Percentiles rank a stretch among this genome's conserved stretches.
Conservation (phyloP, 2,888 invertebrate genomes). For the Microplitis deprimator region DNA sequence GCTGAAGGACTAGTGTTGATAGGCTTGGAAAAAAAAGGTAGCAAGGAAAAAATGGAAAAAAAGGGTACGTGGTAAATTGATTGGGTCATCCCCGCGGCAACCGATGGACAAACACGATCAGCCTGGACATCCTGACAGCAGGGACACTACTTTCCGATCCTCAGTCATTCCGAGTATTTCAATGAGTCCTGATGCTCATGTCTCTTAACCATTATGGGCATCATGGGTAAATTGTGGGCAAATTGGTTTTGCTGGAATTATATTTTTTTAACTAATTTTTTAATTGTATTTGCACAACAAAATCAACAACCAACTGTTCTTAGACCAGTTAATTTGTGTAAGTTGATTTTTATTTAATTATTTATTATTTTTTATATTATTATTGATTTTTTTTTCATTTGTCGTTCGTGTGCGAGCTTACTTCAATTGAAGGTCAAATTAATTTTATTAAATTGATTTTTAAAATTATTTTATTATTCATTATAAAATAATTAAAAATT, state of each 20-base stretch:
- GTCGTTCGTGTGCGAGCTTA: not conserved
- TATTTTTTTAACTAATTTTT: not conserved
- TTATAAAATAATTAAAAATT: too few relatives aligned
- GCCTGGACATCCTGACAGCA: constrained; percentile 49
- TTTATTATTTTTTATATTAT: not conserved
- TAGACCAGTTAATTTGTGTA: constrained; percentile 59
- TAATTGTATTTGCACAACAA: not conserved
- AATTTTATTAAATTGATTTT: not conserved
- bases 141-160: constrained; percentile 23
- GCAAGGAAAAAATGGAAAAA: constrained; percentile 8
- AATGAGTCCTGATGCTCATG: not conserved
- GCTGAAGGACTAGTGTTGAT: constrained; percentile 3
- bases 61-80: constrained; percentile 56
- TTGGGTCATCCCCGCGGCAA: constrained; percentile 70
- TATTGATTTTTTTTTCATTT: not conserved
- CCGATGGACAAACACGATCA: constrained; percentile 65
- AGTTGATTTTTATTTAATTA: constrained; percentile 44
- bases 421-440: not conserved
- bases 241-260: not conserved
- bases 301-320: constrained; percentile 1
- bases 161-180: constrained; percentile 12
- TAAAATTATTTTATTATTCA: not conserved
- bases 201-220: not conserved
- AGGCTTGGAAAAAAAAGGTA: constrained; percentile 8
- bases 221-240: too few relatives aligned